Base-by-base conservation (phyloP, 2,888 invertebrate species). In the Drosophila mimetica region DNA sequence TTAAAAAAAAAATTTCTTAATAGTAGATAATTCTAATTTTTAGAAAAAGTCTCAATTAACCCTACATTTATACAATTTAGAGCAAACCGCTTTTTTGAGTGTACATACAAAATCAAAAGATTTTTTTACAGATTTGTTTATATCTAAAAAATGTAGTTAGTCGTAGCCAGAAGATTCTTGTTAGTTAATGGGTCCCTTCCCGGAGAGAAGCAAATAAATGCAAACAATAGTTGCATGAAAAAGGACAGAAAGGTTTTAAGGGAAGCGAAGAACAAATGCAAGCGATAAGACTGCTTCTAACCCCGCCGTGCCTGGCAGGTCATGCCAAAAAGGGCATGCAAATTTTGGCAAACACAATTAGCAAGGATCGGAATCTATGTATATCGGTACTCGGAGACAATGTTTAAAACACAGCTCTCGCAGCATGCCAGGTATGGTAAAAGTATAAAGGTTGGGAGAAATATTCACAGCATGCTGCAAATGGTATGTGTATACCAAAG, bases 321-420 rank as follows among this genome's bases (percentile, higher is more conserved):
- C 28, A 60, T 42, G 57, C 46, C 37, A 25, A 69, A 65, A 66
- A 80, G 78, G 78, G 71, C 74, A 86, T 83, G 82, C 85, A 86
- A 87, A 87, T 84, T 79, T 83, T 74, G 73, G 60, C 64, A 47
- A 59, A 75, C 58, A 60, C 81, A 83, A 81, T 81, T 81, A 83
- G 66, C 71, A 61, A 28, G 52, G 69, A 64, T 60, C 58, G 18
- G 59, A 51, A 69, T 52, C 59, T 48, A 50, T 52, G 52, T 48
- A 50, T 50, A 65, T 44, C 57, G n/a, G 32, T 11, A 18, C 9
- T 44, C 57, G 32, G 11, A 18, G 32, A 50, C 63, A 41, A 51
- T 57, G 20, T 34, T 8, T 14, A n/a, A 11, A 32, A 44, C 13
- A 8, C 61, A 71, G 66, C 71, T 61, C 55, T 53, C 58, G 58